Evolutionary conservation across 2,888 invertebrate genomes (phyloP).

Genomic region (Aquatica leii): DNA sequence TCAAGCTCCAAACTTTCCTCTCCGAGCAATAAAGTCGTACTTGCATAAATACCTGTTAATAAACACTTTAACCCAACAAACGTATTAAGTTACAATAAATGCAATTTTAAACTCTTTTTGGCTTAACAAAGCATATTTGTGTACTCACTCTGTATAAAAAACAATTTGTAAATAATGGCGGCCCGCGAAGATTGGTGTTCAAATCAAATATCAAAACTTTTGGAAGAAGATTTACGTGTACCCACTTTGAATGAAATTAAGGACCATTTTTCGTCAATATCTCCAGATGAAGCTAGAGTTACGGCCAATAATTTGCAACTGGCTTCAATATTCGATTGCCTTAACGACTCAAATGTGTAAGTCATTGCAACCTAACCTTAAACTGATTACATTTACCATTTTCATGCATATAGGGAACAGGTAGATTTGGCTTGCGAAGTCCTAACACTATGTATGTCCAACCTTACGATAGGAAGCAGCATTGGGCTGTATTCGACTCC

Average conservation of each 20-base stretch:
- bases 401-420: slow-evolving; percentile 62
- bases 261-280: slow-evolving; percentile 57
- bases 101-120: neutral
- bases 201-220: slow-evolving; percentile 60
- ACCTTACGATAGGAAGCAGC: slow-evolving; percentile 68
- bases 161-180: slow-evolving; percentile 18
- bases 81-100: neutral
- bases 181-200: slow-evolving; percentile 62
- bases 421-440: slow-evolving; percentile 72
- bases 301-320: slow-evolving; percentile 63
- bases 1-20: too few relatives aligned
- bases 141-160: neutral
- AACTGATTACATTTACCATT: too few relatives aligned
- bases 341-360: slow-evolving; percentile 65
- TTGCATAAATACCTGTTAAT: too few relatives aligned
- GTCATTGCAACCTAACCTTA: slow-evolving; percentile 48
- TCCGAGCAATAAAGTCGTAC: too few relatives aligned
- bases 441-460: slow-evolving; percentile 69
- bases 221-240: slow-evolving; percentile 60
- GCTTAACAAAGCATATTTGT: neutral
- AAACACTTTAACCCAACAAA: neutral
- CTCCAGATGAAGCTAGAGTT: slow-evolving; percentile 57
- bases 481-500: slow-evolving; percentile 67
- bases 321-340: slow-evolving; percentile 70
- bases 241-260: slow-evolving; percentile 61